Conservation (phyloP, 2,797 vertebrate species). For the Ficedula albicollis region DNA sequence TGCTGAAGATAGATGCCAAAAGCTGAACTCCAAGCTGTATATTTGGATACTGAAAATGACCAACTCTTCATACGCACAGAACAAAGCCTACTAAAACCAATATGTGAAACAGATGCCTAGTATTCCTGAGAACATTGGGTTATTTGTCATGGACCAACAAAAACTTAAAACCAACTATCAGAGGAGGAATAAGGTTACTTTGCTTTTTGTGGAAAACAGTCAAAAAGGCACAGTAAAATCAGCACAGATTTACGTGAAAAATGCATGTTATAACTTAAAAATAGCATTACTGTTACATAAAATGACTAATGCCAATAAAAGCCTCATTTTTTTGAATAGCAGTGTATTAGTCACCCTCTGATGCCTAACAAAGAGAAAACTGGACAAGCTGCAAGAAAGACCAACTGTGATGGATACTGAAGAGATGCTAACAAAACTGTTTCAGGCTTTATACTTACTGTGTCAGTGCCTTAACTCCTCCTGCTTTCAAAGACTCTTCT, state of each 20-base stretch:
- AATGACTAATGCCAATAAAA: not conserved
- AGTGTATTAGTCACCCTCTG: not conserved
- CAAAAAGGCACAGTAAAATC: not conserved
- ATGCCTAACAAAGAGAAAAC: slow-evolving; percentile 6
- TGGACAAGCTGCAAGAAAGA: not conserved
- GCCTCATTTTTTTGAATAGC: not conserved
- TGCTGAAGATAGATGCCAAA: not conserved
- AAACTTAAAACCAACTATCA: not conserved
- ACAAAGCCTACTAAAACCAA: not conserved
- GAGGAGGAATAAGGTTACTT: not conserved
- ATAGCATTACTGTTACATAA: not conserved
- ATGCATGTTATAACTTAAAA: not conserved
- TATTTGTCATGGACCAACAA: not conserved
- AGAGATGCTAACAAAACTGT: not conserved
- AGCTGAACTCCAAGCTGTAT: not conserved
- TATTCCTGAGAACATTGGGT: not conserved
- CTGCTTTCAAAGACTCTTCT: not conserved
- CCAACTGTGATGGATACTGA: not conserved
- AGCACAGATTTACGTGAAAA: not conserved
- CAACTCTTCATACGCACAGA: not conserved
- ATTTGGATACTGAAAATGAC: not conserved
- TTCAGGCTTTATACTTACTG: not conserved
- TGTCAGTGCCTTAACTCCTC: not conserved
- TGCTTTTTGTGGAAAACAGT: not conserved
- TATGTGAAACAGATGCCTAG: not conserved